Evolutionary conservation across 2,113 vertebrate genomes (phyloP), one percentile per base, ranked within the genome.

Genomic region (Agelaius tricolor): DNA sequence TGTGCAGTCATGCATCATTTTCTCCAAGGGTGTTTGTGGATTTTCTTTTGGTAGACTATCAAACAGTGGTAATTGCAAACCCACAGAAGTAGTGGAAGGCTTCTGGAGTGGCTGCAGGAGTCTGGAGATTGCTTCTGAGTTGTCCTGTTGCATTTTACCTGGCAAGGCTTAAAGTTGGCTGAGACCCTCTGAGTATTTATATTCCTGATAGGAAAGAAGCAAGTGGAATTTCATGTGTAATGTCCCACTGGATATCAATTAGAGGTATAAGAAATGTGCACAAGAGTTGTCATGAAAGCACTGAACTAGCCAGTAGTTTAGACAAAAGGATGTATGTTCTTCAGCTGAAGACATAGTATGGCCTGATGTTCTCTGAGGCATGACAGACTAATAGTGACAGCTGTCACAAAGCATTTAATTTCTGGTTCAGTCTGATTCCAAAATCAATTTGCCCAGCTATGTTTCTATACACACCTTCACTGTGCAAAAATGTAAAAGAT

Each of bases 381-480:
- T 92, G 83, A 41, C 69, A 89, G 75, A 94, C 67, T 84, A 55
- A 62, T 24, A 87, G 65, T 94, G 93, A 82, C 94, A 97, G 84
- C 93, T 97, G 95, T 96, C 93, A 89, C 43, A 84, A 78, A 62
- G 55, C 47, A 78, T 96, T 94, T 91, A 21, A 83, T 89, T 96
- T 95, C 68, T 66, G 31, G 21, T 96, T 83, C n/a, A 44, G 27
- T 47, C 33, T 63, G 35, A 71, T 76, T 91, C 79, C 69, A 88
- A 87, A 90, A 61, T 57, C 69, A 66, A 33, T 90, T 82, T 78
- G 33, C 59, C 59, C 66, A 76, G 49, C 47, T 80, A 6, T 33
- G 31, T 66, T 73, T 66, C 51, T 37, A 10, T n/a, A 57, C 33
- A 52, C 31, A 68, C 69, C 27, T 89, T 5, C 49, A 31, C 46